Base-by-base conservation (phyloP, 2,888 invertebrate genomes). In the Agapostemon virescens region DNA sequence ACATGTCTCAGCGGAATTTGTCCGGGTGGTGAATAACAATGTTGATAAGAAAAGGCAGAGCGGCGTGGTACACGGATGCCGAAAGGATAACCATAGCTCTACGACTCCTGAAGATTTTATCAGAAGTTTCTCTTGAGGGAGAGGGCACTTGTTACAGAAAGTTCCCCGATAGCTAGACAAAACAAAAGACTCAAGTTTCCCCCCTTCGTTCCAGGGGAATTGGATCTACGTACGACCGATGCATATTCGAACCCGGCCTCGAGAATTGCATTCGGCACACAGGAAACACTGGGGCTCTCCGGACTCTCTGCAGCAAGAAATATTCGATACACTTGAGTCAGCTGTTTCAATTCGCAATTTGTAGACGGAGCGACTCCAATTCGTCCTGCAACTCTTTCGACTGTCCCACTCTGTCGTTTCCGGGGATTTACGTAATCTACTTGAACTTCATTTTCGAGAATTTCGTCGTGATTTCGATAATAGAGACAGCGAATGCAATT, bases 21-120 rank as follows among this genome's bases (percentile, higher is more conserved):
- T 38, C 23, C 7, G 38, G 33, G 23, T 49, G 23, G 61, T 23
- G 63, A 64, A 69, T 33, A 40, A 73, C 67, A 75, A 76, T 52
- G 61, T 69, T 68, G 76, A 76, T 75, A 77, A 74, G 58, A 69
- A 66, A 63, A 49, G 74, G 6, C 61, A 67, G 49, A 49, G 66
- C n/a, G 45, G 7, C 67, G 63, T 40, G 49, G 40, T 68, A 75
- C 68, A 64, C 20, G 55, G 52, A 69, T 23, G 75, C 23, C 67
- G 77, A 76, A 71, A 79, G 69, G 74, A 81, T 82, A 82, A 74
- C 77, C 69, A n/a, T 74, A 58, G 72, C 17, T 61, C 26, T n/a
- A 11, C 66, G 33, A 49, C 52, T 67, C 45, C 52, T 69, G 77
- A 79, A 83, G 74, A 84, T 84, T 84, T 77, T 79, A 79, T 84